Evolutionary conservation across 2,797 vertebrate species (phyloP).

Genomic region (Ispidina lecontei): DNA sequence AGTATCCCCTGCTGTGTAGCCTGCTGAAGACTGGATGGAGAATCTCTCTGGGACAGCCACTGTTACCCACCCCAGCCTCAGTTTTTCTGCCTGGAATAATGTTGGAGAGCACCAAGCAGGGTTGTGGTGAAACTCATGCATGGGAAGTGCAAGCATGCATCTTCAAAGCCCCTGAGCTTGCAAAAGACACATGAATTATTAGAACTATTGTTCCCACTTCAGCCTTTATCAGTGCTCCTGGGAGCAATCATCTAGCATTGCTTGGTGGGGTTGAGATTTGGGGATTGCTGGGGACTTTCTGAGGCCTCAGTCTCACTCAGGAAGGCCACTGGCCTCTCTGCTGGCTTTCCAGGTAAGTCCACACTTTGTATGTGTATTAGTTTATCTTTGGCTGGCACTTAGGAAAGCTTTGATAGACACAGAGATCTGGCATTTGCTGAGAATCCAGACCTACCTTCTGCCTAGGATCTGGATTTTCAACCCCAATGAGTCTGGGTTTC

Average conservation of each 20-base stretch:
- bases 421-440: not conserved
- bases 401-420: not conserved
- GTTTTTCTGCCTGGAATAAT: not conserved
- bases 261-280: not conserved
- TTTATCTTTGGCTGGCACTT: not conserved
- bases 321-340: not conserved
- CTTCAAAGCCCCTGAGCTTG: not conserved
- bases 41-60: not conserved
- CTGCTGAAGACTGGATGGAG: not conserved
- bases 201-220: not conserved
- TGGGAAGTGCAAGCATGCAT: not conserved
- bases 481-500: not conserved
- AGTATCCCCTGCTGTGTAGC: not conserved
- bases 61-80: not conserved
- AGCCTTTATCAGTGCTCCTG: not conserved
- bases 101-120: not conserved
- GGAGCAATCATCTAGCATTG: rapidly evolving
- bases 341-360: not conserved
- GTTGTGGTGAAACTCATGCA: not conserved
- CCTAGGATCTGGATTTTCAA: not conserved
- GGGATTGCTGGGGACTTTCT: not conserved
- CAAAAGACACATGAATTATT: not conserved
- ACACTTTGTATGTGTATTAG: not conserved
- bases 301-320: not conserved
- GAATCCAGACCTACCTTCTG: not conserved